A percentile compares a stretch with the other conserved stretches of the same genome.
Conservation (phyloP, 2,888 invertebrate species). For the Choristoneura rosaceana region DNA sequence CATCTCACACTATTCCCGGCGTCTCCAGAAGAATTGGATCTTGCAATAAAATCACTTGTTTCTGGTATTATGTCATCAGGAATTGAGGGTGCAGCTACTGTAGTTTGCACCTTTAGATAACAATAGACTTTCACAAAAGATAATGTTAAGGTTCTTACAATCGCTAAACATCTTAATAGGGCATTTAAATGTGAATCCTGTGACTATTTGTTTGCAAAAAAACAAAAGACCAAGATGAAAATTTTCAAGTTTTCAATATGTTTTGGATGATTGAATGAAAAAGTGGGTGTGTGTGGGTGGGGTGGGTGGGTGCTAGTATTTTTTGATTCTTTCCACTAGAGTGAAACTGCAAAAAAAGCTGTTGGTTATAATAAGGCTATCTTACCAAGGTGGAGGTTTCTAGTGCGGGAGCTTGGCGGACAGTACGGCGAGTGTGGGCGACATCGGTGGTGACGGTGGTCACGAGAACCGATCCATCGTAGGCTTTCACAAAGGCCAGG, state of each 20-base stretch:
- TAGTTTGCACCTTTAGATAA: not conserved
- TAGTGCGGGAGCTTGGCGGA: slow-evolving; percentile 64
- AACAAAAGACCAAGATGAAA: too few relatives aligned
- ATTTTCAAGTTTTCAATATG: too few relatives aligned
- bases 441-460: slow-evolving; percentile 88
- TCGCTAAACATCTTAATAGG: too few relatives aligned
- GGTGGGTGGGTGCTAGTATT: too few relatives aligned
- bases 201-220: too few relatives aligned
- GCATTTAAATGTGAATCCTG: too few relatives aligned
- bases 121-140: not conserved
- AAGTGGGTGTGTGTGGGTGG: too few relatives aligned
- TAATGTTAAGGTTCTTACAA: not conserved
- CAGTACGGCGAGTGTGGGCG: slow-evolving; percentile 85
- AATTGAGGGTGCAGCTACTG: not conserved
- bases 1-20: not conserved
- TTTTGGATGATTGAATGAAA: too few relatives aligned
- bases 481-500: slow-evolving; percentile 83
- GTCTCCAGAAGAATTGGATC: not conserved
- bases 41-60: not conserved
- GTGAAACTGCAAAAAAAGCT: not conserved
- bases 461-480: slow-evolving; percentile 86
- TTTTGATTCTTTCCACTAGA: not conserved
- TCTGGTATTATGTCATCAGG: not conserved
- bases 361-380: not conserved
- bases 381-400: slow-evolving; percentile 45